Evolutionary conservation across 2,113 vertebrate genomes (phyloP), one percentile per base, ranked within the genome.

Genomic region (Fregetta grallaria): DNA sequence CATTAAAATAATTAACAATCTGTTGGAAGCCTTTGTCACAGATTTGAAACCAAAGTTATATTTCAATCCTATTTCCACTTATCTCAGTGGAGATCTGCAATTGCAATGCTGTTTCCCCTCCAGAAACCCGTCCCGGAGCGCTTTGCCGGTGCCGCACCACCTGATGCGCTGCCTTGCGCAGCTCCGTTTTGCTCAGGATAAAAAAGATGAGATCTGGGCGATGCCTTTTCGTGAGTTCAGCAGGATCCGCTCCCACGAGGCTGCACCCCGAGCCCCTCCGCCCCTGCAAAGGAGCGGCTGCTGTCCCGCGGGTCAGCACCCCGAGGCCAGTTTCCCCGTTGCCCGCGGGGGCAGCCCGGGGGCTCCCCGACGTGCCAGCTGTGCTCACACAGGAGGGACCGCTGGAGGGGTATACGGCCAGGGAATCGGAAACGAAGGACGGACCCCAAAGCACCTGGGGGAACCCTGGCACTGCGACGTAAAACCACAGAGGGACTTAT

Each of bases 41-140:
- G 53, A 29, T 34, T 18, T 27, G 30, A 29, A 14, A 52, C 13
- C 9, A 20, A n/a, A 58, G 15, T 16, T 12, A 7, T 15, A 13
- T 59, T 67, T 67, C 62, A 29, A 9, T 29, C 42, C n/a, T n/a
- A 2, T n/a, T 49, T 29, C 27, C 8, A 12, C 13, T 47, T 8
- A 9, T 26, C 59, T 9, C 40, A 8, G 68, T 8, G 67, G 36
- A 32, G 45, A 49, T 5, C 29, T 30, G 40, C 17, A 10, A 12
- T 15, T 8, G 5, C 53, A 30, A 7, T 4, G 45, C 44, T 6
- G 15, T 16, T 13, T 68, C 25, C 63, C 32, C 15, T 15, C 18
- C 30, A 6, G 70, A 32, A 26, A 25, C 27, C 38, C 9, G 0
- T 10, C 67, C 7, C 25, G 1, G 4, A 11, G 25, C 15, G 3